Evolutionary conservation across 92 coral and sea anemone species (phyloP), one percentile per base, ranked within the genome.

Genomic region (Paramuricea clavata): DNA sequence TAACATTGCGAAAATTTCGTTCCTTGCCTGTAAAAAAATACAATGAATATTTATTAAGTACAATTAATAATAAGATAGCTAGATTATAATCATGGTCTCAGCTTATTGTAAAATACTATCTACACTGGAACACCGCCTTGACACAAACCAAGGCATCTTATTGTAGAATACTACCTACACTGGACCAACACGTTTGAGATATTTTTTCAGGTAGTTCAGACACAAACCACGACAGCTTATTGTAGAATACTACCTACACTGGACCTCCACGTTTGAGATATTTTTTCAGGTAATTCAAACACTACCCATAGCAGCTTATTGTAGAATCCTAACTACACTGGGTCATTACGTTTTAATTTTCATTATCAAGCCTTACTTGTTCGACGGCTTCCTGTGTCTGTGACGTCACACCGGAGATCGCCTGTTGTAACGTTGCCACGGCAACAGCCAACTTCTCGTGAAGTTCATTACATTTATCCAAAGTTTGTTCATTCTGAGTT

Each of bases 391-490:
- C 95, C 33, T 90, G 87, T 31, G 95, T 90, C 5, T 92, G 98
- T 27, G 92, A 76, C 76, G 93, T 94, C 19, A 96, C 90, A 22
- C 98, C 98, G 25, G 92, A 98, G 27, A 96, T 90, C 16, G 97
- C 99, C 32, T 94, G 96, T 81, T 96, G 98, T 60, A 96, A 85
- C 12, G 99, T 94, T 25, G 93, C 71, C 30, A 96, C 92, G 19
- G 98, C 98, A 80, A 93, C 86, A 71, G 92, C 83, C 12, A 96
- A 80, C 88, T 94, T 94, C 71, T 96, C 98, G 23, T 94, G 97
- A 25, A 96, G 87, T 83, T 96, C 93, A 61, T 89, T 88, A 36
- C 98, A 90, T 57, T 88, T 83, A 16, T 87, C 69, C 25, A 93
- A 82, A 52, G 93, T 74, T 84, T 96, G 94, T 75, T 96, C 99